phyloP scores from a whole-genome alignment of 2,888 invertebrate genomes.

The Cephus rjabovi region DNA sequence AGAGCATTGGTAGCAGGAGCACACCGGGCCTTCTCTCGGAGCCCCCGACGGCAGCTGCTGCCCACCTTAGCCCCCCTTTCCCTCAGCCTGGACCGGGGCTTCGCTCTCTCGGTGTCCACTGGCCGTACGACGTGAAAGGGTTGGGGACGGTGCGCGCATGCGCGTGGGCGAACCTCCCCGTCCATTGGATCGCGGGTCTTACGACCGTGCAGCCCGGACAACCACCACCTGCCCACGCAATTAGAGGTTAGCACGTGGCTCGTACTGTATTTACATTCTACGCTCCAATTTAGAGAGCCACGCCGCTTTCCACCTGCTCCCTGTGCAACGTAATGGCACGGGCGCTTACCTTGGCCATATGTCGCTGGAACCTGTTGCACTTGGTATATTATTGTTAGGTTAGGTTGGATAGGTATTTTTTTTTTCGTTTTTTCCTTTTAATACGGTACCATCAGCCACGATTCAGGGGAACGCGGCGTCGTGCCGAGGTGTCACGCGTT shows the following conservation, averaged over 20 bases:
- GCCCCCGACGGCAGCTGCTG: constrained; percentile 27
- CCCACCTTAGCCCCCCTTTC: background rate
- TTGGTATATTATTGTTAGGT: background rate
- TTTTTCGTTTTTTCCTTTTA: background rate
- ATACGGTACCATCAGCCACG: background rate
- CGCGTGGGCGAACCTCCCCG: background rate
- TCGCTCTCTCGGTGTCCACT: background rate
- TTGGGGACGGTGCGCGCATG: background rate
- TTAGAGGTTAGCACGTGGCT: constrained; percentile 39
- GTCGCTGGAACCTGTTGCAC: constrained; percentile 17
- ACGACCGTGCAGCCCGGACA: background rate
- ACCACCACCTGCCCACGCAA: constrained; percentile 45
- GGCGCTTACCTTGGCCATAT: constrained; percentile 2
- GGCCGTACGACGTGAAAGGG: background rate
- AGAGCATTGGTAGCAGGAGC: background rate
- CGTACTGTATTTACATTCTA: constrained; percentile 21
- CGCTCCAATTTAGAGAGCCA: constrained; percentile 18
- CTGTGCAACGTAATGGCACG: background rate
- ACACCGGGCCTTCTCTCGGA: constrained; percentile 32
- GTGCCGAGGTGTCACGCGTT: background rate
- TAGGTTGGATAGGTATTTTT: background rate
- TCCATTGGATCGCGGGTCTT: background rate
- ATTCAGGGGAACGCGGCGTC: background rate
- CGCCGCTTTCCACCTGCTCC: constrained; percentile 31
- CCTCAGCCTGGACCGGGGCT: background rate